Percentiles rank a stretch among this genome's conserved stretches.
phyloP scores from a whole-genome alignment of 1,140 invertebrate species.

The Ips typographus region DNA sequence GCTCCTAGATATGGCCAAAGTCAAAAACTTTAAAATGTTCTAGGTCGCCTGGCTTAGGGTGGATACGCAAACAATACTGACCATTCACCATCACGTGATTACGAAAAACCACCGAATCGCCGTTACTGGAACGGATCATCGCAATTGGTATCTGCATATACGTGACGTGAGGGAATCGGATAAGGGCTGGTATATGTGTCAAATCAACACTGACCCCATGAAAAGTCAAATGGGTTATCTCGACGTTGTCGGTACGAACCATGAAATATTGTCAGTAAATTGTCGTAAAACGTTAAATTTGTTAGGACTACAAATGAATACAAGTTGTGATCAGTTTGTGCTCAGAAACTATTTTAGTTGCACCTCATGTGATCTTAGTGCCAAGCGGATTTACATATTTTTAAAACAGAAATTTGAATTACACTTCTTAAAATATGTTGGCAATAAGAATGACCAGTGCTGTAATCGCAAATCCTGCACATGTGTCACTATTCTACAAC shows the following conservation, averaged over 20 bases:
- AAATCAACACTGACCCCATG: conserved; percentile 87
- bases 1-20: background rate
- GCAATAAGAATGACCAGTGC: background rate
- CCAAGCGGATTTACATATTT: too few relatives aligned
- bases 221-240: conserved; percentile 85
- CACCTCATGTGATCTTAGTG: too few relatives aligned
- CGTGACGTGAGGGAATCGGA: conserved; percentile 75
- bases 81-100: conserved; percentile 86
- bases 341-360: too few relatives aligned
- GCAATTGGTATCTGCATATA: conserved; percentile 84
- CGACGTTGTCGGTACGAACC: conserved; percentile 79
- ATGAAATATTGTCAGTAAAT: background rate
- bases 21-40: conserved; percentile 44
- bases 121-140: conserved; percentile 81
- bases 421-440: too few relatives aligned
- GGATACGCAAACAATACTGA: conserved; percentile 90
- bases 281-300: too few relatives aligned
- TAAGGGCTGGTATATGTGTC: conserved; percentile 86
- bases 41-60: conserved; percentile 90
- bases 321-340: too few relatives aligned
- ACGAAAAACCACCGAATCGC: conserved; percentile 86
- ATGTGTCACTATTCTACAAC: too few relatives aligned
- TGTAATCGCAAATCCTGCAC: too few relatives aligned
- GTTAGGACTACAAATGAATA: too few relatives aligned
- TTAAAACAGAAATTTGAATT: too few relatives aligned